Percentiles rank a stretch among this genome's conserved stretches.
Conservation (phyloP, 2,888 invertebrate genomes). For the Eilema sororculum region DNA sequence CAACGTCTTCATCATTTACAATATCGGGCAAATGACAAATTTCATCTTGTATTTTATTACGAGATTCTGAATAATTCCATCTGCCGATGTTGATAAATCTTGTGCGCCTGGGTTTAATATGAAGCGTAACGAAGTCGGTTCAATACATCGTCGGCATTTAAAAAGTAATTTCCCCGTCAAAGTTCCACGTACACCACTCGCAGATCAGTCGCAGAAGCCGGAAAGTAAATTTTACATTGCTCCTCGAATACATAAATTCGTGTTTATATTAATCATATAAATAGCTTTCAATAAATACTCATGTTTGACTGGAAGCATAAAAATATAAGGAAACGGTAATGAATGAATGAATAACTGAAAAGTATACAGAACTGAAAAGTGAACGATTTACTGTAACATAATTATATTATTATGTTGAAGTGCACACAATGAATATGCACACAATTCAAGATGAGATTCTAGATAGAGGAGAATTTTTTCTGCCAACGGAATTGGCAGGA, state of each 20-base stretch:
- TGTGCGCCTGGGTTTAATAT: conserved; percentile 23
- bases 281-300: neutral
- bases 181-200: conserved; percentile 26
- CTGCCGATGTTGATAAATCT: conserved; percentile 9
- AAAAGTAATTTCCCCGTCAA: conserved; percentile 43
- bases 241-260: conserved; percentile 19
- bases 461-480: no score
- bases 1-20: conserved; percentile 3
- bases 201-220: conserved; percentile 30
- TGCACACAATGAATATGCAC: no score
- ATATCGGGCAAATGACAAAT: neutral
- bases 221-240: conserved; percentile 36
- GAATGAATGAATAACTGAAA: neutral
- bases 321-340: no score
- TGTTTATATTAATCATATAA: conserved; percentile 6
- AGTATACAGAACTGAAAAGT: neutral
- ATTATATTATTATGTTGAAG: no score
- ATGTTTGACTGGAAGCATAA: neutral
- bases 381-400: neutral
- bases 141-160: conserved; percentile 23
- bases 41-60: neutral
- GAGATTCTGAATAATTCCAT: conserved; percentile 11
- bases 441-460: neutral
- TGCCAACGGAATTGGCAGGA: neutral
- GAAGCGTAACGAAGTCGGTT: conserved; percentile 25